Evolutionary conservation across 64 coral and sea anemone species (phyloP), one percentile per base, ranked within the genome.

Genomic region (Montipora efflorescens): DNA sequence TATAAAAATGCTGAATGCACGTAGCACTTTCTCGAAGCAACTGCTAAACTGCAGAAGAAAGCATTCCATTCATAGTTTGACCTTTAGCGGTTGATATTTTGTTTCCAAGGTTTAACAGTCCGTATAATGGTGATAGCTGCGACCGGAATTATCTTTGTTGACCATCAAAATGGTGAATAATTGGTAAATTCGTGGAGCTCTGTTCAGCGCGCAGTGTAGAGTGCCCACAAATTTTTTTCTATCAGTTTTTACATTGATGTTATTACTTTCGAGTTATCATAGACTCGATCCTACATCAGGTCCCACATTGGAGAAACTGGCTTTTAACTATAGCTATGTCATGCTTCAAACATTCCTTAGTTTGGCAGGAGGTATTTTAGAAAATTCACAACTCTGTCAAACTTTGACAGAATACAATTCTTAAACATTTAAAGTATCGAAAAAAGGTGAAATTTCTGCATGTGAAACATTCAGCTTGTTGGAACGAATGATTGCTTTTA

Each of bases 41-140:
- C 87, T 48, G 87, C 87, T 89, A 89, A 89, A 89, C 70, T 53
- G 76, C 70, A 72, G 43, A 76, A 59, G 76, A 75, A 50, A 52
- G 36, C 57, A 76, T 77, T 89, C 76, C 36, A 89, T 89, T n/a
- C 87, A 77, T 57, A 77, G 76, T 77, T 89, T 89, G 87, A 77
- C 87, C 70, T 75, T 46, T 48, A 87, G 69, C 74, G 47, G 74
- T 84, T 15, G 47, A 67, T 84, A 84, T 84, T 59, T 84, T 68
- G 25, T 67, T 84, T 84, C 81, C 55, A 84, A 84, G 81, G 20
- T 6, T 68, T 84, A 67, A 84, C 81, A 23, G 81, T 84, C 57
- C 52, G 0, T 84, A 47, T 84, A 67, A 67, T 84, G 81, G 55
- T 47, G 43, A 84, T 67, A 84, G 58, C n/a, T 84, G 57, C 21